Base-by-base conservation (phyloP, 1,140 invertebrate species). In the Mizuhopecten yessoensis region DNA sequence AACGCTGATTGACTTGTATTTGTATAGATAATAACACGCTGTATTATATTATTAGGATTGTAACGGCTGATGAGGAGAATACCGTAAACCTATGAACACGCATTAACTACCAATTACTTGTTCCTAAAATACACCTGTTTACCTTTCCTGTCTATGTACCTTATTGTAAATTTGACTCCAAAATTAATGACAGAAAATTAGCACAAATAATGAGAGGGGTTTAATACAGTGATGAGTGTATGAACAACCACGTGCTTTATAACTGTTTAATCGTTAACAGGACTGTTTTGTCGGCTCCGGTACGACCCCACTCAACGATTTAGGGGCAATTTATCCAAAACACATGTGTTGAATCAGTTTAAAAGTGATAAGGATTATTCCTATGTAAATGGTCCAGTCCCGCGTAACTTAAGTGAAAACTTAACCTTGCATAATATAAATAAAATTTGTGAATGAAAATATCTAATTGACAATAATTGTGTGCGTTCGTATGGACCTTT, bases 381-480 rank as follows among this genome's bases (percentile, higher is more conserved):
- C 1, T 17, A 75, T 75, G 57, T 75, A 75, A 75, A 75, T 75
- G n/a, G 57, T 7, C 23, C 23, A 11, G n/a, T 75, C 57, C 5
- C 15, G n/a, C 17, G 57, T 75, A 75, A 75, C 57, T n/a, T 75
- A 29, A 75, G 23, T 75, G 15, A 75, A 57, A 75, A 75, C 57
- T 75, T 75, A 75, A 75, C 57, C 57, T 75, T 75, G 57, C 57
- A 75, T 75, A 75, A 75, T 75, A n/a, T 29, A 23, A 75, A 75
- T 75, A 75, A 75, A 75, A 75, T 29, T 75, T 75, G 57, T 75
- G 57, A 75, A 75, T 75, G 57, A 75, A 75, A 29, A 75, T 75
- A n/a, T 75, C 7, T 75, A 75, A 75, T 75, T 75, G 57, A 75
- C 57, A 75, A 75, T 75, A 75, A 75, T 29, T 75, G 57, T 0